Percentiles rank a stretch among this genome's conserved stretches.
phyloP scores from a whole-genome alignment of 2,113 vertebrate genomes.

The Sturnus vulgaris region DNA sequence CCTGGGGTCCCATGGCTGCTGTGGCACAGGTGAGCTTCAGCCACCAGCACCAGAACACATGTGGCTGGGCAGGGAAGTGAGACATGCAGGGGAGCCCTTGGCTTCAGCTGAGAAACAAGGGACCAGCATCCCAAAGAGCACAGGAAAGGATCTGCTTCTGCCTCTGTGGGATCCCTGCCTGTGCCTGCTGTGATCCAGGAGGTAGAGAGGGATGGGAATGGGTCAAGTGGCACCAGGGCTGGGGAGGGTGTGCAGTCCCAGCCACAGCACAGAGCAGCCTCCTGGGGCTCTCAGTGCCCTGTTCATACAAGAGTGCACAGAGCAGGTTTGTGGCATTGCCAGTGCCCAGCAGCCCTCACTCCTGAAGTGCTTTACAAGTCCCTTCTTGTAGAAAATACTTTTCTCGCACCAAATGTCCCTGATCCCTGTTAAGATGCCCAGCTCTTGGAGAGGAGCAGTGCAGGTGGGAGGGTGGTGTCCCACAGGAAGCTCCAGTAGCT shows the following conservation, averaged over 20 bases:
- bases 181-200: not conserved
- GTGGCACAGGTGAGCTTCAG: not conserved
- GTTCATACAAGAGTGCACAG: not conserved
- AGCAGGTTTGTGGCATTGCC: not conserved
- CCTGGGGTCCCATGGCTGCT: rapidly evolving
- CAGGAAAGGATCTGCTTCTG: not conserved
- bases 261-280: not conserved
- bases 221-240: not conserved
- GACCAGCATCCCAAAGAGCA: not conserved
- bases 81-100: not conserved
- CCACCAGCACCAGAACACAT: not conserved
- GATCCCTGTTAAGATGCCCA: not conserved
- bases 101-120: not conserved
- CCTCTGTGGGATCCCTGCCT: not conserved
- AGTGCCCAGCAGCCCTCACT: not conserved
- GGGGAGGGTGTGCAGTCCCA: not conserved
- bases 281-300: not conserved
- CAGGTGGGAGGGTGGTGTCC: not conserved
- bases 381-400: not conserved
- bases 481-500: not conserved
- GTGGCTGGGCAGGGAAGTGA: not conserved
- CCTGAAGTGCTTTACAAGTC: not conserved
- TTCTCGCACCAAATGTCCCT: not conserved
- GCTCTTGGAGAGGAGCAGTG: not conserved
- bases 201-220: not conserved